These are phyloP conservation scores for Mormyrops attenuatus DNA, from an alignment of 2,797 vertebrate genomes.

Conservation along the genomic window DNA sequence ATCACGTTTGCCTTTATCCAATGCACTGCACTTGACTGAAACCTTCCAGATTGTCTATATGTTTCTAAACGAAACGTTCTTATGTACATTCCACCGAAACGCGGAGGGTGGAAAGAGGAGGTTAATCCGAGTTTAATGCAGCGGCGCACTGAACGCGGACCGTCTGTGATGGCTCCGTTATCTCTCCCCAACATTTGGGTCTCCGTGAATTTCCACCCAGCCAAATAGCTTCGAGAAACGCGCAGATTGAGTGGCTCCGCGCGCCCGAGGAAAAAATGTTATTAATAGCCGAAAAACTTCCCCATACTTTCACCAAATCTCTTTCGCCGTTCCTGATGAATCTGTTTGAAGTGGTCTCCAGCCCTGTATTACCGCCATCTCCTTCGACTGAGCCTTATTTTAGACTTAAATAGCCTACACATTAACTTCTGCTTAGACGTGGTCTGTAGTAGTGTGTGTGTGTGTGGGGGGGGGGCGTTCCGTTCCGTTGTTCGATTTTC, in stretches of 20 bases:
- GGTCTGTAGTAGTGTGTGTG: conserved; percentile 9
- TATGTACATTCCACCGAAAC: conserved; percentile 83
- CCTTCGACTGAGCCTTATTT: conserved; percentile 79
- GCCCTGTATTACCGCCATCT: conserved; percentile 74
- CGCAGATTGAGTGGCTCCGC: conserved; percentile 86
- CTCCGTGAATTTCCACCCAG: conserved; percentile 92
- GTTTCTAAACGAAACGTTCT: conserved; percentile 57
- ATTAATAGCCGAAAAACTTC: conserved; percentile 99
- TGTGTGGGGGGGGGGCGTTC: background rate
- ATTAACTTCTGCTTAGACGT: conserved; percentile 76
- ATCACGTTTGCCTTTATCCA: conserved; percentile 13
- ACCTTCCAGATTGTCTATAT: conserved; percentile 47
- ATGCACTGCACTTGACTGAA: conserved; percentile 42
- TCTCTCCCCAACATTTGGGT: conserved; percentile 98
- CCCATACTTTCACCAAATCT: conserved; percentile 94
- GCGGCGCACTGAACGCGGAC: conserved; percentile 83
- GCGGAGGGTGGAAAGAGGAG: conserved; percentile 73
- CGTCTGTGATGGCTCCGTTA: conserved; percentile 88
- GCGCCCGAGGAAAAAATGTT: conserved; percentile 96
- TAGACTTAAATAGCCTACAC: conserved; percentile 76
- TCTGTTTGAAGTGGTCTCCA: conserved; percentile 94
- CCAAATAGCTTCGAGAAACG: conserved; percentile 90
- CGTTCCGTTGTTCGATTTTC: background rate
- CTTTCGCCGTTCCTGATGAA: conserved; percentile 85
- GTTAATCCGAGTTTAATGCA: conserved; percentile 99